phyloP scores from a whole-genome alignment of 2,113 vertebrate genomes.

The Antennarius striatus region DNA sequence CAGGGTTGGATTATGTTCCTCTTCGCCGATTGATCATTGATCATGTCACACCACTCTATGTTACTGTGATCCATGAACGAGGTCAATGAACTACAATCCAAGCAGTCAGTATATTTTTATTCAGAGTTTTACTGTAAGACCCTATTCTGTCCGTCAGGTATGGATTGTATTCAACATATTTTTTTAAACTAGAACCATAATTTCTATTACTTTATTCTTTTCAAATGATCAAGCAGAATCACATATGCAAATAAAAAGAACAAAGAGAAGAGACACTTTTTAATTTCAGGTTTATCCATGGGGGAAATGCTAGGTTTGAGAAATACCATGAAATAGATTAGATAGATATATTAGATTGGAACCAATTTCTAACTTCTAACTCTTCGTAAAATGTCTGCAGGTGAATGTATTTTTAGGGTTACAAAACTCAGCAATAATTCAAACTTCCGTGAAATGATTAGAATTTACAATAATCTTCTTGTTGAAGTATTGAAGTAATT shows the following conservation, averaged over 20 bases:
- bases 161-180: not conserved
- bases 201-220: slow-evolving; percentile 24
- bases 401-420: slow-evolving; percentile 25
- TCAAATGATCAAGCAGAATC: slow-evolving; percentile 23
- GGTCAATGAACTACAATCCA: not conserved
- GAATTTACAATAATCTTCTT: not conserved
- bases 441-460: slow-evolving; percentile 25
- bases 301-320: slow-evolving; percentile 16
- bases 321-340: slow-evolving; percentile 41
- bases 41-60: not conserved
- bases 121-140: too few relatives aligned
- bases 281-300: slow-evolving; percentile 24
- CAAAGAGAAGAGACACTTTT: slow-evolving; percentile 51
- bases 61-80: not conserved
- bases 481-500: not conserved
- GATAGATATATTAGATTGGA: slow-evolving; percentile 29
- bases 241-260: slow-evolving; percentile 52
- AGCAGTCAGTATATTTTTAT: too few relatives aligned
- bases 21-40: not conserved
- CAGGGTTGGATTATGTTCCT: not conserved
- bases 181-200: slow-evolving; percentile 9
- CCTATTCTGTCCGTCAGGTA: too few relatives aligned
- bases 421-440: slow-evolving; percentile 37
- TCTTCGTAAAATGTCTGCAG: slow-evolving; percentile 45
- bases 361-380: slow-evolving; percentile 40